phyloP scores from a whole-genome alignment of 2,888 invertebrate species.

The Molorchus minor region DNA sequence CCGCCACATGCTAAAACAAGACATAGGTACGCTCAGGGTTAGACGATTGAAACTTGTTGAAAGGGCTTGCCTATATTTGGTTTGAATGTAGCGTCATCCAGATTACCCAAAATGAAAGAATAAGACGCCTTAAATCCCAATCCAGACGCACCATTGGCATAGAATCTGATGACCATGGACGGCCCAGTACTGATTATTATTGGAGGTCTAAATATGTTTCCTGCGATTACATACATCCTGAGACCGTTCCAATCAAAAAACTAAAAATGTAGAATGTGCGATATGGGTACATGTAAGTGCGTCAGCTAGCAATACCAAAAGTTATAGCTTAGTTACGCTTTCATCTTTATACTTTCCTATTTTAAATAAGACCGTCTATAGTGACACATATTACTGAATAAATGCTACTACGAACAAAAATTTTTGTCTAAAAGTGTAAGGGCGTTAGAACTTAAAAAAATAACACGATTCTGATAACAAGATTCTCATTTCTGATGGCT shows the following conservation, averaged over 20 bases:
- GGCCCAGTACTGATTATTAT: constrained; percentile 72
- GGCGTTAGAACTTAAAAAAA: no score
- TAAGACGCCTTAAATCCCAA: constrained; percentile 73
- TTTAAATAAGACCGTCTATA: no score
- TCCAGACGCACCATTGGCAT: constrained; percentile 75
- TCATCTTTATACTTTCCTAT: no score
- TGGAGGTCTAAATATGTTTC: constrained; percentile 74
- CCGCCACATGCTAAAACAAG: constrained; percentile 72
- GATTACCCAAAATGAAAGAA: constrained; percentile 45
- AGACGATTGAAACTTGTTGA: no score
- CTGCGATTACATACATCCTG: constrained; percentile 72
- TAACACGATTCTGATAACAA: no score
- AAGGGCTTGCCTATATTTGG: constrained; percentile 44
- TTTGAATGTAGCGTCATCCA: constrained; percentile 40
- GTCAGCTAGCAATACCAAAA: no score
- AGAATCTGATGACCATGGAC: constrained; percentile 71
- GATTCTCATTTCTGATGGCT: no score
- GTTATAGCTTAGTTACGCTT: no score
- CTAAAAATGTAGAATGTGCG: constrained; percentile 61
- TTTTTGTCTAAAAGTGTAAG: no score
- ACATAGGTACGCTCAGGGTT: background rate
- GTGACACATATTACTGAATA: no score
- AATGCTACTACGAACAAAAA: no score
- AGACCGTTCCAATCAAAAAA: constrained; percentile 76
- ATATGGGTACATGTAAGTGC: no score